A percentile compares a stretch with the other conserved stretches of the same genome.
Evolutionary conservation across 2,888 invertebrate species (phyloP).

Genomic region (Hydraecia micacea): DNA sequence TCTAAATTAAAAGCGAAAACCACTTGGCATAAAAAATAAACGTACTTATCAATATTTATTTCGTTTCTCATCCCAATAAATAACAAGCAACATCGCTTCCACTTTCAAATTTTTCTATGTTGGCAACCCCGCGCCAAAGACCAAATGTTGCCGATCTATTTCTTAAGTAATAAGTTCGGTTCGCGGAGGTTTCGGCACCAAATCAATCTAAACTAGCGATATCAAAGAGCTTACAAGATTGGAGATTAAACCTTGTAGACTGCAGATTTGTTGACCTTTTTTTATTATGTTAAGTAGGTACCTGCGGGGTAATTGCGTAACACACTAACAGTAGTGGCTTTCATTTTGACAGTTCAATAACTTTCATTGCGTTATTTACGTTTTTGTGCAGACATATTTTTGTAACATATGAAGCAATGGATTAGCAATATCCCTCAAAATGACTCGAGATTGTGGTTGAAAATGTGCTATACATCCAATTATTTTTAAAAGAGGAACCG

Average conservation of each 20-base stretch:
- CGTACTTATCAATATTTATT: conserved; percentile 25
- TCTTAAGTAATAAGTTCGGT: conserved; percentile 52
- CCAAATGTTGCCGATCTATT: conserved; percentile 47
- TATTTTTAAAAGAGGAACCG: background rate
- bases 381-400: background rate
- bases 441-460: background rate
- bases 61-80: conserved; percentile 32
- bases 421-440: background rate
- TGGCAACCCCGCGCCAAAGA: conserved; percentile 16
- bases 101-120: conserved; percentile 39
- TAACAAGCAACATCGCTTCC: conserved; percentile 27
- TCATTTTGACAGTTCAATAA: background rate
- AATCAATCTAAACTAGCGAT: conserved; percentile 51
- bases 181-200: conserved; percentile 44
- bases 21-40: conserved; percentile 8
- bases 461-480: background rate
- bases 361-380: background rate
- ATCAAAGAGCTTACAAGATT: conserved; percentile 41
- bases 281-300: background rate
- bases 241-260: conserved; percentile 24
- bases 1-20: conserved; percentile 30
- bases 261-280: background rate
- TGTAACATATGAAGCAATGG: background rate
- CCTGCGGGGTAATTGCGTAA: background rate
- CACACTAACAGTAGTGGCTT: background rate